A percentile compares a stretch with the other conserved stretches of the same genome.
Evolutionary conservation across 1,140 invertebrate genomes (phyloP).

Genomic region (Diploscapter pachys): DNA sequence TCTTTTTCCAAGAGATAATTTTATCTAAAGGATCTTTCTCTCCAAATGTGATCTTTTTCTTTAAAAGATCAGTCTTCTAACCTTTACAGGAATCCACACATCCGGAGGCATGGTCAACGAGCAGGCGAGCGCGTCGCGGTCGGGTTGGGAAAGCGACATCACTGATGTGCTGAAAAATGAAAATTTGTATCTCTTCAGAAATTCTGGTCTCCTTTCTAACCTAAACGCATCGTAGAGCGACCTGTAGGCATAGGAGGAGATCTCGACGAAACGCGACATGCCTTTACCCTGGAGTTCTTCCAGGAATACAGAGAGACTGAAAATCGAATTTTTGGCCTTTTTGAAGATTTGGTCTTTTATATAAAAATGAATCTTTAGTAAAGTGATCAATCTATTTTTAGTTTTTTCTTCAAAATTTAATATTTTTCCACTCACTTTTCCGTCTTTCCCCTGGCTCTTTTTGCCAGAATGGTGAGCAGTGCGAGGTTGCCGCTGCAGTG

Average conservation of each 20-base stretch:
- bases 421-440: no score
- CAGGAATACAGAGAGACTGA: background rate
- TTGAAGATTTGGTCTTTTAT: background rate
- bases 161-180: background rate
- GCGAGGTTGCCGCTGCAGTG: no score
- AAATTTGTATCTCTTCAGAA: background rate
- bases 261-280: conserved; percentile 1
- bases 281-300: conserved; percentile 6
- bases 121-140: conserved; percentile 11
- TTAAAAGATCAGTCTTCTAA: background rate
- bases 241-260: conserved; percentile 17
- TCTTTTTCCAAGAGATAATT: conserved; percentile 4
- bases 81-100: conserved; percentile 14
- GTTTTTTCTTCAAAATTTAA: background rate
- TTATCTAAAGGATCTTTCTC: conserved; percentile 6
- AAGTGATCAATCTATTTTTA: background rate
- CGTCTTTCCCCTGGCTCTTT: no score
- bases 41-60: conserved; percentile 2
- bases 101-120: conserved; percentile 16
- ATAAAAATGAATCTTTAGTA: background rate
- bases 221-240: conserved; percentile 4
- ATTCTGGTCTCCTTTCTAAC: background rate
- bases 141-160: conserved; percentile 5
- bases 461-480: no score
- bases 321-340: conserved; percentile 1